Evolutionary conservation across 2,113 vertebrate species (phyloP).

Genomic region (Tragelaphus imberbis): DNA sequence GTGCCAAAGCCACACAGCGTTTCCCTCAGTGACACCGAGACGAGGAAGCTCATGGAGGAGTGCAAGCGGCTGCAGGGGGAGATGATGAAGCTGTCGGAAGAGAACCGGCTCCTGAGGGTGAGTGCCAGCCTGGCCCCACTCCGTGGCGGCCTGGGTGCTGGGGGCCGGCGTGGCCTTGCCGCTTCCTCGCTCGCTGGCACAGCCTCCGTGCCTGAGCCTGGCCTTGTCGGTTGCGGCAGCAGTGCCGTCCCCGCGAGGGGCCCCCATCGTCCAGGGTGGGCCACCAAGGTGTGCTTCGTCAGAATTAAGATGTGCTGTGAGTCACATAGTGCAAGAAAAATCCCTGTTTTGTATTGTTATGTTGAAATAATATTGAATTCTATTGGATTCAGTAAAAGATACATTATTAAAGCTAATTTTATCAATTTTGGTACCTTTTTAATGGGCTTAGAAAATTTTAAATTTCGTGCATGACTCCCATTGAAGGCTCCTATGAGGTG

Average conservation of each 20-base stretch:
- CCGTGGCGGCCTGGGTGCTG: rapidly evolving
- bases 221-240: neutral
- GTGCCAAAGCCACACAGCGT: conserved; percentile 81
- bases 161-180: neutral
- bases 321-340: neutral
- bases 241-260: no score
- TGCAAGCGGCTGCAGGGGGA: conserved; percentile 95
- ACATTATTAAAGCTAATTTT: neutral
- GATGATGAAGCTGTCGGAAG: conserved; percentile 90
- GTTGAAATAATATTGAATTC: neutral
- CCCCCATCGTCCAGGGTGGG: neutral
- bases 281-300: neutral
- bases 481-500: neutral
- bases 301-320: neutral
- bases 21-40: conserved; percentile 88
- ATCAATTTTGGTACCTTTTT: neutral
- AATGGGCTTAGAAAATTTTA: neutral
- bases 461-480: neutral
- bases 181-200: neutral
- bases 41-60: conserved; percentile 93
- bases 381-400: neutral
- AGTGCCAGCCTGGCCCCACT: conserved; percentile 44
- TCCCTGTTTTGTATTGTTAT: neutral
- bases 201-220: neutral
- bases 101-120: conserved; percentile 96